Base-by-base conservation (phyloP, 2,797 vertebrate genomes). In the Enteromius unitaeniatus region DNA sequence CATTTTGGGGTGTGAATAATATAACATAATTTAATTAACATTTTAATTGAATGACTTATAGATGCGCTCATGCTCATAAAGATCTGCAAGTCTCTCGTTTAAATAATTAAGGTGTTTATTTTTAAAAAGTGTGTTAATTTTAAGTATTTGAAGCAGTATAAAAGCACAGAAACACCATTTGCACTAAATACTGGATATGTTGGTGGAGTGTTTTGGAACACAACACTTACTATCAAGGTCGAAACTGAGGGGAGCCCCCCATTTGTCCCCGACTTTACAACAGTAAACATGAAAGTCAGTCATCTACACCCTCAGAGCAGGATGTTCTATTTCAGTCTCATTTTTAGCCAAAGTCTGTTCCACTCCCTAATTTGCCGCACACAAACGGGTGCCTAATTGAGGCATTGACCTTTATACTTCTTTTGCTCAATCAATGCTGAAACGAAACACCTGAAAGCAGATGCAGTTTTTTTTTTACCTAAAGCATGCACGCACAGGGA, bases 201-300 rank as follows among this genome's bases (percentile, higher is more conserved):
- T 68, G 58, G 60, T 49, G 73, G 70, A 87, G 78, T 82, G 75
- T 86, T 86, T 84, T 84, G 86, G 87, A 88, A 85, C 75, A 87
- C 85, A 86, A 81, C 6, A 51, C 49, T 85, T 89, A 87, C 77
- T 82, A 84, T 84, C 64, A 85, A 47, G 55, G 14, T 70, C 65
- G 67, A 81, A 78, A 79, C 23, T 65, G 3, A 83, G 88, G 94
- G 94, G 93, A 90, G 88, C 84, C 93, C 93, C 95, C 93, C 86
- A 69, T 51, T 90, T 93, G 84, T 91, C 92, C 93, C 93, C 88
- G 76, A 85, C 88, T 89, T 87, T 87, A 85, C 84, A 78, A 86
- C 60, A 78, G 73, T 82, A 86, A 78, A 88, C 77, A 78, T 89
- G 78, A 90, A 89, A 93, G 79, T 89, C 81, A 84, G 89, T 37